Evolutionary conservation across 2,113 vertebrate genomes (phyloP).

Genomic region (Otus sunia): DNA sequence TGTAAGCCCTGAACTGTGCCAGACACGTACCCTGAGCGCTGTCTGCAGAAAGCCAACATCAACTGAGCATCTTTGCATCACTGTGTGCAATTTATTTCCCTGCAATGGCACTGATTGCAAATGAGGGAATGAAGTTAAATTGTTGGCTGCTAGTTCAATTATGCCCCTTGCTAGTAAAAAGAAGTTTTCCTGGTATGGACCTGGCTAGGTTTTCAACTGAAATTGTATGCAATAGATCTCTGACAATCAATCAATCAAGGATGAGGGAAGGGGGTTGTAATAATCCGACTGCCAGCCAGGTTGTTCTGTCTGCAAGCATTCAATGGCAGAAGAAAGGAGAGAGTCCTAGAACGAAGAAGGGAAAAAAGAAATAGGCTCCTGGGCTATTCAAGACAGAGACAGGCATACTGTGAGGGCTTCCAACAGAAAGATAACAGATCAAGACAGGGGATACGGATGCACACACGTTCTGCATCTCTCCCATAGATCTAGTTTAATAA

Average conservation of each 20-base stretch:
- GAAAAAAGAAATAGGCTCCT: not conserved
- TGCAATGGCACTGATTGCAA: not conserved
- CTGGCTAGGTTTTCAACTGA: not conserved
- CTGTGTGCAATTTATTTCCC: not conserved
- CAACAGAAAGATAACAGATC: slow-evolving; percentile 52
- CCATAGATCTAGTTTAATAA: slow-evolving; percentile 51
- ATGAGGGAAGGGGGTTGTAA: not conserved
- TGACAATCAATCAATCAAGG: not conserved
- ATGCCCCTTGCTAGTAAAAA: not conserved
- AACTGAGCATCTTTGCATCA: not conserved
- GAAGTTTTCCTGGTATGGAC: not conserved
- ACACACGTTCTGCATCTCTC: slow-evolving; percentile 43
- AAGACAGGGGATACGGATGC: slow-evolving; percentile 33
- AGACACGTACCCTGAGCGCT: not conserved
- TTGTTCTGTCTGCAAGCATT: not conserved
- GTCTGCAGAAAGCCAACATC: not conserved
- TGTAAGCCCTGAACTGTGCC: not conserved
- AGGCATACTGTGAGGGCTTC: slow-evolving; percentile 23
- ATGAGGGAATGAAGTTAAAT: not conserved
- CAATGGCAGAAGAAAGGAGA: slow-evolving; percentile 1
- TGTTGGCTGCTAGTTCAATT: not conserved
- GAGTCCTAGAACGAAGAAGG: not conserved
- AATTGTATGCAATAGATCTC: not conserved
- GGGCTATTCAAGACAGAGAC: not conserved
- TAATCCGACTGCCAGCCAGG: not conserved